These are phyloP conservation scores for Balearica regulorum DNA, from an alignment of 2,797 vertebrate genomes.

Conservation along the genomic window DNA sequence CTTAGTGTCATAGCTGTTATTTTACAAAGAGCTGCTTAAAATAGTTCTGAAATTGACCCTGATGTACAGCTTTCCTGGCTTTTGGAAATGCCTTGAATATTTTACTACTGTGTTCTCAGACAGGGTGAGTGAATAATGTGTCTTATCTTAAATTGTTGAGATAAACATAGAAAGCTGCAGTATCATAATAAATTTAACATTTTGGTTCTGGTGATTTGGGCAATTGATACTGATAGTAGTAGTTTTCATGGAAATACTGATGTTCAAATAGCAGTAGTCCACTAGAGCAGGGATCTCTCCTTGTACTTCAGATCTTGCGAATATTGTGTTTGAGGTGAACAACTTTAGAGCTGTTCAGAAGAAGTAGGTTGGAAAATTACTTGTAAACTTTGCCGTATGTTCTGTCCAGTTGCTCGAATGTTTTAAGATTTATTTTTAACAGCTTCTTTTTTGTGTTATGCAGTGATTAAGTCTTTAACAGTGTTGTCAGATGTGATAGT, in stretches of 20 bases:
- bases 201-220: not conserved
- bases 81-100: slow-evolving; percentile 5
- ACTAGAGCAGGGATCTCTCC: not conserved
- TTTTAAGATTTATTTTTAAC: not conserved
- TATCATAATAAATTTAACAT: not conserved
- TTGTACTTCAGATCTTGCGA: not conserved
- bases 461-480: not conserved
- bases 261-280: not conserved
- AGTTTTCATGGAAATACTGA: not conserved
- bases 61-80: not conserved
- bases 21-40: slow-evolving; percentile 24
- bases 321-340: not conserved
- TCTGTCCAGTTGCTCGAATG: not conserved
- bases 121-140: not conserved
- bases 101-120: not conserved
- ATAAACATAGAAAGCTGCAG: not conserved
- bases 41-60: not conserved
- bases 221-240: not conserved
- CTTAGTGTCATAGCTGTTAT: not conserved
- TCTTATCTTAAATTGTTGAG: not conserved
- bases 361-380: not conserved
- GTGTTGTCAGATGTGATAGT: not conserved
- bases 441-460: not conserved
- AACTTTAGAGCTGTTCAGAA: not conserved
- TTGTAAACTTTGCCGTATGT: not conserved